Evolutionary conservation across 2,113 vertebrate species (phyloP), one percentile per base, ranked within the genome.

Genomic region (Zeus faber): DNA sequence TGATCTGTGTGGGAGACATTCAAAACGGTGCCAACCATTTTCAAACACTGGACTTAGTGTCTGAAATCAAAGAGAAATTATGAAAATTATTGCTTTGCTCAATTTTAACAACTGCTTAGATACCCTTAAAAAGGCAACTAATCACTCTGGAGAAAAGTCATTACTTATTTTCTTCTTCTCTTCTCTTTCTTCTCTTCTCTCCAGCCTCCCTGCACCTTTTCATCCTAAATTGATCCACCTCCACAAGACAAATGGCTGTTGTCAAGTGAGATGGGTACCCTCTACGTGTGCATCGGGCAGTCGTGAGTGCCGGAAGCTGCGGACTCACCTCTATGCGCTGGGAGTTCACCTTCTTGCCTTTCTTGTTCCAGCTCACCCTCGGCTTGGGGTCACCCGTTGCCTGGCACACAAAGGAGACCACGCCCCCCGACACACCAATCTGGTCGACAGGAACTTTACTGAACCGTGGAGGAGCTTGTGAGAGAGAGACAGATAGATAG

Each of bases 371-470:
- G 68, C 93, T 96, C 49, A 99, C 95, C 43, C 88, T 90, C 0
- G 97, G 97, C 80, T 96, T 97, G 11, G 97, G 97, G 72, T 97
- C 93, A 0, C 96, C 97, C 0, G 90, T 90, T 0, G 97, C 97
- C 71, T 98, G 96, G 82, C 97, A 99, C n/a, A 99, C 95, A 0
- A 99, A 99, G 65, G 97, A 98, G 22, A 96, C 95, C 73, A 98
- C 97, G 0, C 97, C 97, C 62, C 97, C 97, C 0, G 96, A 98
- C 68, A 98, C 95, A 0, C 97, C 96, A 0, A 94, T 98, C 90
- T 98, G 94, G 90, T 98, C 94, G 39, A 92, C 89, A 3, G 97
- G 97, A 37, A 92, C 91, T 61, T 93, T 97, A 52, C 93, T 94
- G 82, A 99, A 99, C 62, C 90, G 87, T 13, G 95, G 96, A 23